phyloP scores from a whole-genome alignment of 2,888 invertebrate genomes.

The Cosmia trapezina region DNA sequence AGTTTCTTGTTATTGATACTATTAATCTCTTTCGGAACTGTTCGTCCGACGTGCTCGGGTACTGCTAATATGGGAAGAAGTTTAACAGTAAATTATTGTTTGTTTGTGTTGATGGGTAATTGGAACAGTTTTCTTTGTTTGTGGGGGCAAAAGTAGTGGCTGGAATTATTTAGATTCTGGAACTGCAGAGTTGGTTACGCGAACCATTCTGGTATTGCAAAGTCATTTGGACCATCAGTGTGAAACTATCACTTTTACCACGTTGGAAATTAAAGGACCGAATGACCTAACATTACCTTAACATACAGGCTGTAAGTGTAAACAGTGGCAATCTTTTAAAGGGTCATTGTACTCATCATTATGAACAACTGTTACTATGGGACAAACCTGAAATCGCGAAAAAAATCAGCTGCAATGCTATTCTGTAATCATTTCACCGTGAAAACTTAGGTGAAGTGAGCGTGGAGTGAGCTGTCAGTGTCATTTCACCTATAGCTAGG shows the following conservation, averaged over 20 bases:
- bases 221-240: background rate
- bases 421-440: no score
- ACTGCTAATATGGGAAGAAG: slow-evolving; percentile 41
- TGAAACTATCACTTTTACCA: background rate
- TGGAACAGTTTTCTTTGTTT: slow-evolving; percentile 12
- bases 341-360: no score
- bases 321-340: no score
- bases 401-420: no score
- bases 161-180: slow-evolving; percentile 7
- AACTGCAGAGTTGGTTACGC: slow-evolving; percentile 9
- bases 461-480: no score
- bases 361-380: no score
- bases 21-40: slow-evolving; percentile 58
- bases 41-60: slow-evolving; percentile 36
- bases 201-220: slow-evolving; percentile 4
- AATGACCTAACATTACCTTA: background rate
- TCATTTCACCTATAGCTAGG: no score
- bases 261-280: background rate
- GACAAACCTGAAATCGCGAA: no score
- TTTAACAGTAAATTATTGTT: slow-evolving; percentile 49
- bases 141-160: background rate
- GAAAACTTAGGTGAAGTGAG: no score
- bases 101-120: slow-evolving; percentile 27
- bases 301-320: no score
- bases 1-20: slow-evolving; percentile 62